Percentiles rank a stretch among this genome's conserved stretches.
These are phyloP conservation scores for Rhabdornis inornatus DNA, from an alignment of 2,113 vertebrate species.

Conservation along the genomic window DNA sequence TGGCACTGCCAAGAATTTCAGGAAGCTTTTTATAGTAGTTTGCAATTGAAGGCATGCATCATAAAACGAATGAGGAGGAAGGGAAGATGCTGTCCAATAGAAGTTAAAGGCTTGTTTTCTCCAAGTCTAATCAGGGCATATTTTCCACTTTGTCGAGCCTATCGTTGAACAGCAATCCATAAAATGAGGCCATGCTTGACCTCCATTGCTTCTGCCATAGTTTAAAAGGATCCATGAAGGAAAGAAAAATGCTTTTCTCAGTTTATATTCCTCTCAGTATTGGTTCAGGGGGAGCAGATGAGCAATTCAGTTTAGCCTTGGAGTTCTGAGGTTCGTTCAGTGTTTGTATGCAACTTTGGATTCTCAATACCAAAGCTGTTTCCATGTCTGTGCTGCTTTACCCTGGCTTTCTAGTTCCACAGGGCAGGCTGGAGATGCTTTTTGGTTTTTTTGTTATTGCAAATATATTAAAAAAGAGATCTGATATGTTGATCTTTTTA, in stretches of 20 bases:
- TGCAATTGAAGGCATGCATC: constrained; percentile 35
- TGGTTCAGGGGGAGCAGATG: not conserved
- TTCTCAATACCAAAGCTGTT: not conserved
- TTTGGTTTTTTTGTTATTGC: not conserved
- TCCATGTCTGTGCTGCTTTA: not conserved
- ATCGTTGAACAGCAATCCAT: not conserved
- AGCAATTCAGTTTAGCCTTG: not conserved
- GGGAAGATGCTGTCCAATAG: not conserved
- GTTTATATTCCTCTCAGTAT: not conserved
- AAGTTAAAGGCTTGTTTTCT: not conserved
- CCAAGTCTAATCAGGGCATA: not conserved
- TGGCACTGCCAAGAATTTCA: constrained; percentile 47
- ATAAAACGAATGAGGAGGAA: constrained; percentile 11
- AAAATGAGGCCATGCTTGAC: not conserved
- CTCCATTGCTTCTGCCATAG: not conserved
- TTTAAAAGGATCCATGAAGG: not conserved
- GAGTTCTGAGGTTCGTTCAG: not conserved
- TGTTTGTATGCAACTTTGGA: not conserved
- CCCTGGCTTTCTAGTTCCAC: not conserved
- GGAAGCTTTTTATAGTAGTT: constrained; percentile 55
- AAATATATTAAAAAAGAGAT: not conserved
- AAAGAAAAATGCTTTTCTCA: not conserved
- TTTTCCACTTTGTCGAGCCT: constrained; percentile 24
- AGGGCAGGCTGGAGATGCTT: not conserved
- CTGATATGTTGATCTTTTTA: not conserved